Base-by-base conservation (phyloP, 37 sponge, comb jelly and placozoan species). In the Lycopodina hypogea region DNA sequence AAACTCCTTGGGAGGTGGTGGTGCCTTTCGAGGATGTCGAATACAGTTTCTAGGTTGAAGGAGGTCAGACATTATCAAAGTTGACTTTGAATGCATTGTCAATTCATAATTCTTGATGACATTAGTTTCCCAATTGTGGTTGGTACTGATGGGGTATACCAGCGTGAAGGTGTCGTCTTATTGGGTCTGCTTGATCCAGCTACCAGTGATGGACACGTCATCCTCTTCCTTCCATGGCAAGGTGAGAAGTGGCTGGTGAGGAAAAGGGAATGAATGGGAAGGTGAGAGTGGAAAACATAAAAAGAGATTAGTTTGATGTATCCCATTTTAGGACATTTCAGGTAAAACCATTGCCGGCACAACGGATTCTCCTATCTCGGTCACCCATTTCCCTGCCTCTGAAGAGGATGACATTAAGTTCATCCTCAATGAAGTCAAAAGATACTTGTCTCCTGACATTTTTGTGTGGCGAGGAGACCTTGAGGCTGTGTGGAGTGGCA, bases 181-280 rank as follows among this genome's bases (percentile, higher is more conserved):
- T n/a, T 96, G 97, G 99, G 99, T 0, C 84, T 99, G 40, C 85
- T 99, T 30, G 99, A 99, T 56, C 97, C 99, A 36, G 68, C 91
- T 53, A 94, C 99, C 61, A 93, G 88, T 26, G 99, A 99, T 76
- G 99, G 99, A 22, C 53, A 96, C 38, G 97, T 99, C 76, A 96
- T 99, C 62, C 96, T 99, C 91, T 99, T 99, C 82, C 87, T 99
- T 41, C 99, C 99, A 3, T 99, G 99, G 99, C 89, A 94, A 81
- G 89, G 94, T 86, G 53, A 81, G 48, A 4, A 45, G 48, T 45
- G 48, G 9, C 8, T 12, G 48, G 48, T 4, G 9, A 45, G 48
- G 48, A n/a, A n/a, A n/a, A n/a, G n/a, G n/a, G n/a, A n/a, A n/a
- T n/a, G n/a, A n/a, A n/a, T n/a, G n/a, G n/a, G n/a, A n/a, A n/a